Percentiles rank a stretch among this genome's conserved stretches.
Conservation (phyloP, 2,113 vertebrate species). For the Cairina moschata region DNA sequence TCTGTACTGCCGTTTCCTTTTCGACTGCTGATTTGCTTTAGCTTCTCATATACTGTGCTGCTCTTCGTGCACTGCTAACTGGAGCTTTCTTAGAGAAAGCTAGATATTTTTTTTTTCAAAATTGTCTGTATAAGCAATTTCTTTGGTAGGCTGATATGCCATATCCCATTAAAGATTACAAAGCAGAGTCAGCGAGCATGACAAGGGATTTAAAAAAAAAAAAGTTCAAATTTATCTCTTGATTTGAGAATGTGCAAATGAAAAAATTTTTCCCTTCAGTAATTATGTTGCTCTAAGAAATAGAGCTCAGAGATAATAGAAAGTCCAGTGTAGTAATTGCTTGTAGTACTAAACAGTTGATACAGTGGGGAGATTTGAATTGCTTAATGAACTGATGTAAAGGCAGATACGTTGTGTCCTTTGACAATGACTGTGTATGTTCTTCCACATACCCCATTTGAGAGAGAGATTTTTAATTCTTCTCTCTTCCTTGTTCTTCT, state of each 20-base stretch:
- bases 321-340: slow-evolving; percentile 58
- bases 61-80: slow-evolving; percentile 1
- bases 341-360: slow-evolving; percentile 59
- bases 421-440: slow-evolving; percentile 25
- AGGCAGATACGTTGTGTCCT: slow-evolving; percentile 18
- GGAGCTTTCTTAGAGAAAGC: slow-evolving; percentile 9
- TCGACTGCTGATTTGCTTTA: slow-evolving; percentile 10
- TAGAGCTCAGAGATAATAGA: slow-evolving; percentile 43
- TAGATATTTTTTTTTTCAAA: neutral
- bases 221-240: slow-evolving; percentile 16
- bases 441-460: neutral
- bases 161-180: slow-evolving; percentile 64
- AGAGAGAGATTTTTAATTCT: neutral
- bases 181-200: slow-evolving; percentile 38
- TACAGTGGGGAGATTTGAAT: slow-evolving; percentile 31
- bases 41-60: neutral
- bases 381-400: slow-evolving; percentile 59
- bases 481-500: neutral
- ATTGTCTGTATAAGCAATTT: slow-evolving; percentile 33
- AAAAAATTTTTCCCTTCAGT: slow-evolving; percentile 24
- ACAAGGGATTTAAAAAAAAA: slow-evolving; percentile 7
- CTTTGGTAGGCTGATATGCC: slow-evolving; percentile 36
- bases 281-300: slow-evolving; percentile 68
- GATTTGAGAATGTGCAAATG: slow-evolving; percentile 49
- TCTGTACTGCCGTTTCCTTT: neutral